Base-by-base conservation (phyloP, 2,113 vertebrate genomes). In the Grammomys surdaster region DNA sequence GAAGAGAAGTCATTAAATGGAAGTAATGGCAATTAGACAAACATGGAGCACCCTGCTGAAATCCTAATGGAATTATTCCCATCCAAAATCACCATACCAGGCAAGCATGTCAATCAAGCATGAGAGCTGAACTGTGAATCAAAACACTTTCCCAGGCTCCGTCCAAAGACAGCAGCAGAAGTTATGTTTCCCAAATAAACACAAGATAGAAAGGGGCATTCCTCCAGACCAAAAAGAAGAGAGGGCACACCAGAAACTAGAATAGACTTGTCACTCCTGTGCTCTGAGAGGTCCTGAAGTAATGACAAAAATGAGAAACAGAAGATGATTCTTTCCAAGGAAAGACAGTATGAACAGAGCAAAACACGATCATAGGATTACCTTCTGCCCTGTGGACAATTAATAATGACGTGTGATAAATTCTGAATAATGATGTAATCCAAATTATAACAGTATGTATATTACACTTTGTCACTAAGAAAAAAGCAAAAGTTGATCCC, bases 21-120 rank as follows among this genome's bases (percentile, higher is more conserved):
- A 78, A 88, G 84, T 22, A 91, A 58, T 56, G 36, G 46, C 92
- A 92, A 90, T 51, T n/a, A 82, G 33, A 77, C 56, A 56, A 90
- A 40, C 94, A 56, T 72, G 24, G 2, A 92, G 19, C 5, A 73
- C 69, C 3, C 22, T 54, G 76, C 0, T 72, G 20, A 93, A 92
- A 95, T 92, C 69, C 56, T 67, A 93, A 67, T 51, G 22, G 26
- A 95, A 75, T 89, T 80, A 67, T 72, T 95, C 95, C 43, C 81
- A 90, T 85, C 31, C 76, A 88, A 90, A 51, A 90, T 85, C 77
- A 72, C 75, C 54, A 17, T 20, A 54, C 51, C 31, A 31, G 43
- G 77, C 67, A 67, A 96, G 95, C 92, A 80, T 63, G 46, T 60
- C 89, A 88, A 75, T 92, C 76, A 90, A 76, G 19, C 58, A 2